Evolutionary conservation across 2,888 invertebrate species (phyloP), one percentile per base, ranked within the genome.

Genomic region (Drosophila neotestacea): DNA sequence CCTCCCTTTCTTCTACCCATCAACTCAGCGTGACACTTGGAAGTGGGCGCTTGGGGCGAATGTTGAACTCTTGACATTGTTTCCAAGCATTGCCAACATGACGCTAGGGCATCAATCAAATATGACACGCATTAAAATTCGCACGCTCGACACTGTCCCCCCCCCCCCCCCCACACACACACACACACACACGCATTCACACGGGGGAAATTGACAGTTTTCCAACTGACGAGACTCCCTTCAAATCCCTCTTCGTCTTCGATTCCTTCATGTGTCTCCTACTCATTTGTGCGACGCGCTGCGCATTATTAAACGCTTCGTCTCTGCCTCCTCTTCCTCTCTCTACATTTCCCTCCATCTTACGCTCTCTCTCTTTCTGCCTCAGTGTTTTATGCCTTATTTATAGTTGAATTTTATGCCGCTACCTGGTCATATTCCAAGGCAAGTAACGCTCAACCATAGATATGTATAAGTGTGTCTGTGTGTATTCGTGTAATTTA

Each of bases 71-170:
- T 88, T 84, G 84, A 84, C 85, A 88, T 84, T 84, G 88, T 84
- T 85, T 72, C 80, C 68, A 50, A 51, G 36, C 46, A 56, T 28
- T 38, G 56, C 56, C 56, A 56, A 46, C 56, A 41, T 39, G 28
- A 54, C 46, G 55, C 51, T 58, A 51, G 55, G 66, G 59, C 85
- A 86, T 86, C 85, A 86, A 86, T 86, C 85, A 86, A 88, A 88
- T 86, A 86, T 88, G 85, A 86, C 85, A 88, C 82, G 87, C 89
- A 84, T 88, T 88, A 86, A 85, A 85, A 78, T 78, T 83, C 84
- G 76, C 81, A 70, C 68, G 66, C 68, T 47, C 28, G 51, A 44
- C 34, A 51, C 30, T 36, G 6, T n/a, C n/a, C n/a, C n/a, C n/a
- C n/a, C n/a, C n/a, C n/a, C n/a, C n/a, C n/a, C n/a, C 0, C 4